Evolutionary conservation across 2,113 vertebrate species (phyloP).

Genomic region (Boulengerochromis microlepis): DNA sequence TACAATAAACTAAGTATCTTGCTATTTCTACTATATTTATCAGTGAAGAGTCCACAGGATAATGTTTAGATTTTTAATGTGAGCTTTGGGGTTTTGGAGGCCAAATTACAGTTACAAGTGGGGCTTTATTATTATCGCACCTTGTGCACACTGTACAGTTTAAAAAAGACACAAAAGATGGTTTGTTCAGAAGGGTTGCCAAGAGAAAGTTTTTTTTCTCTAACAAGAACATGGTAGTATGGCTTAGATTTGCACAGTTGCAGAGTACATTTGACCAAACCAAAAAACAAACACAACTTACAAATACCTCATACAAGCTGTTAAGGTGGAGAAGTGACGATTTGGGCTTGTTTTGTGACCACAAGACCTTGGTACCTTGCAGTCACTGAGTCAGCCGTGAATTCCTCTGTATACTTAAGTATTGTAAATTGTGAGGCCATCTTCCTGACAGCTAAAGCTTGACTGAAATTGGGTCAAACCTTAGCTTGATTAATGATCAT

Average conservation of each 20-base stretch:
- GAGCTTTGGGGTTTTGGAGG: background rate
- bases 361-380: background rate
- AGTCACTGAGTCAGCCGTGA: background rate
- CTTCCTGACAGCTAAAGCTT: background rate
- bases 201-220: background rate
- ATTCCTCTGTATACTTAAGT: background rate
- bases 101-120: background rate
- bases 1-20: background rate
- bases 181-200: background rate
- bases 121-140: background rate
- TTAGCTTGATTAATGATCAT: background rate
- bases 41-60: background rate
- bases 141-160: background rate
- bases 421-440: background rate
- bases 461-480: background rate
- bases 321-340: background rate
- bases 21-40: background rate
- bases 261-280: background rate
- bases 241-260: background rate
- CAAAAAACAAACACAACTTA: background rate
- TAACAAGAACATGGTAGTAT: background rate
- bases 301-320: background rate
- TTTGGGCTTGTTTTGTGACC: background rate
- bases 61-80: background rate
- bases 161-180: background rate